phyloP scores from a whole-genome alignment of 1,140 invertebrate species.

The Procambarus virginalis region DNA sequence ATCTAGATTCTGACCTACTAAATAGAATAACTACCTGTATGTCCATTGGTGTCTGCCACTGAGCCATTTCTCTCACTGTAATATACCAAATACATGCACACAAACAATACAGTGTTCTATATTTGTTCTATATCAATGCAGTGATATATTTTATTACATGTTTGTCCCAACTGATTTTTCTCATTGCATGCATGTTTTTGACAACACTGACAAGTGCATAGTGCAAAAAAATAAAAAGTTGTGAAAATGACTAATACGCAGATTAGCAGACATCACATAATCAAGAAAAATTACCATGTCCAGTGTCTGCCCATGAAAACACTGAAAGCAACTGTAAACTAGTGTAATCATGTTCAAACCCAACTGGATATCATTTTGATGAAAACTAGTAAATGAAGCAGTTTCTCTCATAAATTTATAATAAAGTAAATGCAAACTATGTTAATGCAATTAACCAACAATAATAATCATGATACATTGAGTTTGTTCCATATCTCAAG shows the following conservation, averaged over 20 bases:
- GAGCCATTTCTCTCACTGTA: neutral
- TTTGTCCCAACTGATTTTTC: neutral
- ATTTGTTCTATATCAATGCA: neutral
- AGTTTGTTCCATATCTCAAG: neutral
- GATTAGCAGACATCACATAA: neutral
- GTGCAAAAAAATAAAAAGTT: neutral
- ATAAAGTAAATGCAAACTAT: neutral
- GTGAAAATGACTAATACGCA: neutral
- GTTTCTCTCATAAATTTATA: neutral
- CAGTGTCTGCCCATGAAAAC: too few species aligned
- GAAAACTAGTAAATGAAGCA: neutral
- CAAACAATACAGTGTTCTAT: neutral
- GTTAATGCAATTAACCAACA: neutral
- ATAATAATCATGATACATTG: neutral
- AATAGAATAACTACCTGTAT: neutral
- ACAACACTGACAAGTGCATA: neutral
- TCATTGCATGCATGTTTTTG: neutral
- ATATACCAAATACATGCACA: neutral
- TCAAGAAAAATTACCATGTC: neutral
- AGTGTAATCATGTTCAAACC: neutral
- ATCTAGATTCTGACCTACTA: neutral
- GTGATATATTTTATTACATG: neutral
- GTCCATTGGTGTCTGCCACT: neutral
- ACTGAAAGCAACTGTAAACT: too few species aligned
- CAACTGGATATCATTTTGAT: neutral